phyloP scores from a whole-genome alignment of 2,113 vertebrate species.

The Erythrocebus patas region DNA sequence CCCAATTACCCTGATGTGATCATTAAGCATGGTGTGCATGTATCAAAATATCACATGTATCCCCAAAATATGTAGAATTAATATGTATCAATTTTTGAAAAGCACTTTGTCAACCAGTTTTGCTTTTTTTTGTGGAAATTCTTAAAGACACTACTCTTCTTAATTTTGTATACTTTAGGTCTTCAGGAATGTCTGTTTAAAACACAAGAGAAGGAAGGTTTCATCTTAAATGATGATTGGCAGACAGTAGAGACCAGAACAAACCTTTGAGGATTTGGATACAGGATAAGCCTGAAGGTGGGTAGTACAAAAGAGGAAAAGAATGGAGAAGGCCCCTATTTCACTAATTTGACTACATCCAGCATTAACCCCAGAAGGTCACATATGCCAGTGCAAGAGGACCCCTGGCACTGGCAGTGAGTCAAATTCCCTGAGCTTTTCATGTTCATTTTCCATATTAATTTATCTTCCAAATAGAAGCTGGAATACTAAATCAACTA shows the following conservation, averaged over 20 bases:
- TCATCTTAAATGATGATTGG: neutral
- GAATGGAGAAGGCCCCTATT: neutral
- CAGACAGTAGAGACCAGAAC: neutral
- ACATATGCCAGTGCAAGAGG: neutral
- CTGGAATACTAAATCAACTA: constrained; percentile 77
- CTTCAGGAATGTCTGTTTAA: neutral
- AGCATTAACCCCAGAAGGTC: neutral
- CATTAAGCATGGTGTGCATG: neutral
- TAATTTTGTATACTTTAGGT: neutral
- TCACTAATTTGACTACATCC: neutral
- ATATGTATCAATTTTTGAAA: neutral
- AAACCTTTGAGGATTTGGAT: neutral
- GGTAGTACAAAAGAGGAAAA: neutral
- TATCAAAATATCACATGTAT: neutral
- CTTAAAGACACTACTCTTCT: neutral
- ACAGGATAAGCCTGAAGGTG: neutral
- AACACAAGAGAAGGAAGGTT: neutral
- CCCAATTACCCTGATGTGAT: neutral
- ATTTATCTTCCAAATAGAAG: constrained; percentile 65
- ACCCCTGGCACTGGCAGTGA: constrained; percentile 33
- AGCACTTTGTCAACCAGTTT: neutral
- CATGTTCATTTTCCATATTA: constrained; percentile 73
- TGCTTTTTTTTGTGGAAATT: neutral
- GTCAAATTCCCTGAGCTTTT: constrained; percentile 60
- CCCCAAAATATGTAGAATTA: neutral